Evolutionary conservation across 2,797 vertebrate species (phyloP).

Genomic region (Tadarida brasiliensis): DNA sequence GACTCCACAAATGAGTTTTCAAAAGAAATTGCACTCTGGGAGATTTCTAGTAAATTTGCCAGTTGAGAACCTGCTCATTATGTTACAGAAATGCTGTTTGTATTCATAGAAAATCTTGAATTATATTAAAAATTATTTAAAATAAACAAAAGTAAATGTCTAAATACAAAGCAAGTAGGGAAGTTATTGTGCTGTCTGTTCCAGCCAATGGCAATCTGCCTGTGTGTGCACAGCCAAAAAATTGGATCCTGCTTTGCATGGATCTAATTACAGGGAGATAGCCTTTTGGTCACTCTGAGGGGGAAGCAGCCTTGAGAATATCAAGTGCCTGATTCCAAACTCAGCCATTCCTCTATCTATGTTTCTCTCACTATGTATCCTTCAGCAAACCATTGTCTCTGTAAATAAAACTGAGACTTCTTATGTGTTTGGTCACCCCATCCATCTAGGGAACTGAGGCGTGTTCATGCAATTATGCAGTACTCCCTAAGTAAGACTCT

Average conservation of each 20-base stretch:
- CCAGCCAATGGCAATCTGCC: not conserved
- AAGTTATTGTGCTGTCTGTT: not conserved
- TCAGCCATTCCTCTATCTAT: not conserved
- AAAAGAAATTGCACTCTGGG: conserved; percentile 11
- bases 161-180: not conserved
- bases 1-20: conserved; percentile 6
- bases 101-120: not conserved
- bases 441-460: not conserved
- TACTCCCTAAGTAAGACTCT: not conserved
- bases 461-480: not conserved
- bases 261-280: not conserved
- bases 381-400: not conserved
- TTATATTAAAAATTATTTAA: conserved; percentile 12
- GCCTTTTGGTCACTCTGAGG: not conserved
- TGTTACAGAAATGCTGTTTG: not conserved
- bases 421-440: not conserved
- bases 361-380: not conserved
- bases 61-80: conserved; percentile 2
- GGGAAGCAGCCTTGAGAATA: not conserved
- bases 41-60: conserved; percentile 36
- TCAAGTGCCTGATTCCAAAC: not conserved
- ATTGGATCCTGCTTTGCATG: not conserved
- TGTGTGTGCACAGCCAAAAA: no score
- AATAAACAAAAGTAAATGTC: not conserved
- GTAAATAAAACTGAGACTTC: not conserved